These are phyloP conservation scores for Lipotes vexillifer DNA, from an alignment of 2,113 vertebrate genomes.

Conservation along the genomic window DNA sequence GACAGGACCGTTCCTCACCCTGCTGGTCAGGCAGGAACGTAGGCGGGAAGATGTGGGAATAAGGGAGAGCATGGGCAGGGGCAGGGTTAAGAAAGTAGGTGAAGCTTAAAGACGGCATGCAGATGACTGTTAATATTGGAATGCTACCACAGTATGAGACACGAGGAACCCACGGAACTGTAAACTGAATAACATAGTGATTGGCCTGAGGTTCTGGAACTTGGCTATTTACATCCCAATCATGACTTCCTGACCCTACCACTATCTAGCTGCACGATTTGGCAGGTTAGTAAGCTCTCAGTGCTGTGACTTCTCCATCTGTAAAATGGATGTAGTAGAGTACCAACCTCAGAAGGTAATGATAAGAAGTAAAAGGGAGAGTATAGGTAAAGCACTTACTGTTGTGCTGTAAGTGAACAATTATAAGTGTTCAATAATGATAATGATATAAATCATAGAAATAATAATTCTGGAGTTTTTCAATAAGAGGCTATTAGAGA, in stretches of 20 bases:
- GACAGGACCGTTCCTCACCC: neutral
- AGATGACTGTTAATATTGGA: neutral
- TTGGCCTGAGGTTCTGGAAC: neutral
- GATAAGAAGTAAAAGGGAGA: neutral
- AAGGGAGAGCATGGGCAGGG: neutral
- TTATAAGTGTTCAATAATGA: neutral
- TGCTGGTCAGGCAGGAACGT: neutral
- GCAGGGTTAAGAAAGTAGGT: neutral
- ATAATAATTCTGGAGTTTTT: neutral
- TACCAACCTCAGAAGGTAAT: neutral
- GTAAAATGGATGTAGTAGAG: neutral
- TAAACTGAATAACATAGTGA: neutral
- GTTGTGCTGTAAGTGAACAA: neutral
- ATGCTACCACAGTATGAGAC: rapidly evolving
- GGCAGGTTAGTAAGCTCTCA: neutral
- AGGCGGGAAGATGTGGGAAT: neutral
- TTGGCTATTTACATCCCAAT: neutral
- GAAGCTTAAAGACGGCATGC: neutral
- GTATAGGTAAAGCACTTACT: neutral
- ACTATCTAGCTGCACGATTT: neutral
- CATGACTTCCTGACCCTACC: neutral
- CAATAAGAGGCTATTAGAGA: neutral
- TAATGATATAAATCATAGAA: neutral
- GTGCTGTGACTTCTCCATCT: neutral
- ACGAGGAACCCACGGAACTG: neutral